These are phyloP conservation scores for Polyploca ridens DNA, from an alignment of 2,888 invertebrate species.

Conservation along the genomic window DNA sequence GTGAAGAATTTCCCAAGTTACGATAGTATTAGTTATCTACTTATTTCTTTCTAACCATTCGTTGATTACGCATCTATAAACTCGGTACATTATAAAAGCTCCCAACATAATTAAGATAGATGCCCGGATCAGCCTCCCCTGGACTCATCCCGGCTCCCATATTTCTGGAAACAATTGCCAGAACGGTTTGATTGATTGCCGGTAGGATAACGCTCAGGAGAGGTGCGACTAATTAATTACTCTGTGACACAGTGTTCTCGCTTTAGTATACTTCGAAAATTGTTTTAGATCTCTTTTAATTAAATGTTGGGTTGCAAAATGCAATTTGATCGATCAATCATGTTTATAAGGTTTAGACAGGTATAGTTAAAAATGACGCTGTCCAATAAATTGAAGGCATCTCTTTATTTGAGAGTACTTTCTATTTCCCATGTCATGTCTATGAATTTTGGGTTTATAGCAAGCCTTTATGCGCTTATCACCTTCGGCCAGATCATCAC, in stretches of 20 bases:
- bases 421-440: too few relatives aligned
- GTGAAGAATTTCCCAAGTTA: too few relatives aligned
- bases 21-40: background rate
- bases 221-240: slow-evolving; percentile 52
- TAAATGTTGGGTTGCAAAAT: background rate
- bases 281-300: background rate
- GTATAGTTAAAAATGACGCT: too few relatives aligned
- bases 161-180: slow-evolving; percentile 57
- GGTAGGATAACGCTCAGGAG: slow-evolving; percentile 24
- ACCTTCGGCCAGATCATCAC: too few relatives aligned
- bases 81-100: slow-evolving; percentile 16
- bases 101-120: slow-evolving; percentile 32
- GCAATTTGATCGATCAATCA: too few relatives aligned
- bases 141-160: slow-evolving; percentile 36
- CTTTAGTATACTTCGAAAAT: slow-evolving; percentile 26
- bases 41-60: background rate
- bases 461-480: too few relatives aligned
- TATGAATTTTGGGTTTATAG: too few relatives aligned
- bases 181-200: slow-evolving; percentile 59
- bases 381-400: too few relatives aligned
- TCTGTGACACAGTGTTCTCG: slow-evolving; percentile 41
- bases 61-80: background rate
- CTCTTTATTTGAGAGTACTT: too few relatives aligned
- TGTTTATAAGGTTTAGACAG: too few relatives aligned
- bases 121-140: slow-evolving; percentile 26